Percentiles rank a stretch among this genome's conserved stretches.
phyloP scores from a whole-genome alignment of 2,113 vertebrate species.

The Macrotus californicus region DNA sequence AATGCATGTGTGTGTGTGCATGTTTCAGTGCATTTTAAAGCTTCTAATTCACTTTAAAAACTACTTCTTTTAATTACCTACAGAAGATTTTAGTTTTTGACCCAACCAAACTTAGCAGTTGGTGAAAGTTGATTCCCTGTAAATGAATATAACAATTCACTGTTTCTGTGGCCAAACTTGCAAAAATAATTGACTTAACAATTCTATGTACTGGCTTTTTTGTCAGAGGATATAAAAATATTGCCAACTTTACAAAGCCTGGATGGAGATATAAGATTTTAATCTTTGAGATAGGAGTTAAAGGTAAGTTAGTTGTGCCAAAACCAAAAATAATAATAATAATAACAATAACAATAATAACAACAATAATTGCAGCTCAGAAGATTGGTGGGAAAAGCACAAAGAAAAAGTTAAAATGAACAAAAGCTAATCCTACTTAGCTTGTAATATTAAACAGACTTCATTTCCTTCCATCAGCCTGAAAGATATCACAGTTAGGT shows the following conservation, averaged over 20 bases:
- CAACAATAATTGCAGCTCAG: background rate
- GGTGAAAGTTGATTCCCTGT: background rate
- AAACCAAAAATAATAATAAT: background rate
- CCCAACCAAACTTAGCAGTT: background rate
- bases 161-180: background rate
- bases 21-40: background rate
- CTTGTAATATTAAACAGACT: background rate
- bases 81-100: background rate
- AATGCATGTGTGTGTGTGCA: background rate
- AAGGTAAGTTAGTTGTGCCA: background rate
- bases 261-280: background rate
- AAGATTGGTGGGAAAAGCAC: background rate
- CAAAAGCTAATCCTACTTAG: background rate
- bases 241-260: background rate
- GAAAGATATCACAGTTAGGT: background rate
- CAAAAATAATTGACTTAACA: background rate
- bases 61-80: background rate
- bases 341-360: no score
- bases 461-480: background rate
- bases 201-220: background rate
- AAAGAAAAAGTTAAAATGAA: background rate
- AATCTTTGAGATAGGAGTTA: background rate
- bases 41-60: background rate
- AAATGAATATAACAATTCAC: background rate
- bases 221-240: background rate